Evolutionary conservation across 1,140 invertebrate species (phyloP), one percentile per base, ranked within the genome.

Genomic region (Drosophila orena): DNA sequence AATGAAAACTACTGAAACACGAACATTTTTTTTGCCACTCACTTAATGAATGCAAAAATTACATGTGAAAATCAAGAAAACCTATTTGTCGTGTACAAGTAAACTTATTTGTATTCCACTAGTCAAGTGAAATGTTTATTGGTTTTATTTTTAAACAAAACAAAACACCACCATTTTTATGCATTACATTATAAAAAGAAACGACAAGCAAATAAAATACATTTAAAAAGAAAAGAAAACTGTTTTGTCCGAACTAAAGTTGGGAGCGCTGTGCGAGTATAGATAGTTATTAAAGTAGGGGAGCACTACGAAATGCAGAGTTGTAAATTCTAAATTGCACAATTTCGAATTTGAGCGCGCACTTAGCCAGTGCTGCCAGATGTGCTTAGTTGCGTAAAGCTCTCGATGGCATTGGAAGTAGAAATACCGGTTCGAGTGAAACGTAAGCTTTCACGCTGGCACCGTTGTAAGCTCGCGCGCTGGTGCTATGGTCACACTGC

Each of bases 51-150:
- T 49, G 49, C 22, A 43, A 53, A 14, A 17, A 53, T 30, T 14
- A 58, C 60, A 73, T 60, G 57, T 17, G 20, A 62, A 50, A 43
- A 80, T 76, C 46, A 38, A 58, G 43, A 81, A 72, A 60, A 77
- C 77, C 55, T 85, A 81, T 81, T 86, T 85, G 81, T 85, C 81
- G 81, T 85, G 64, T 86, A 74, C 64, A 81, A 86, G 73, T 81
- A 76, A 85, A 78, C 76, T 85, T 78, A 81, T 88, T 86, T 86
- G 64, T 86, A 86, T 86, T 81, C 53, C 78, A 81, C 83, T 86
- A 88, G 88, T 86, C 71, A 81, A 86, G 64, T 86, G 49, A 86
- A 78, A 78, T 81, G 83, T 86, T 81, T 85, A 86, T 77, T 80
- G 78, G 81, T 85, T 85, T 86, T 81, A 69, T 85, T 81, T 86